These are phyloP conservation scores for Rotaria magnacalcarata DNA, from an alignment of 2,888 invertebrate species.

Conservation along the genomic window DNA sequence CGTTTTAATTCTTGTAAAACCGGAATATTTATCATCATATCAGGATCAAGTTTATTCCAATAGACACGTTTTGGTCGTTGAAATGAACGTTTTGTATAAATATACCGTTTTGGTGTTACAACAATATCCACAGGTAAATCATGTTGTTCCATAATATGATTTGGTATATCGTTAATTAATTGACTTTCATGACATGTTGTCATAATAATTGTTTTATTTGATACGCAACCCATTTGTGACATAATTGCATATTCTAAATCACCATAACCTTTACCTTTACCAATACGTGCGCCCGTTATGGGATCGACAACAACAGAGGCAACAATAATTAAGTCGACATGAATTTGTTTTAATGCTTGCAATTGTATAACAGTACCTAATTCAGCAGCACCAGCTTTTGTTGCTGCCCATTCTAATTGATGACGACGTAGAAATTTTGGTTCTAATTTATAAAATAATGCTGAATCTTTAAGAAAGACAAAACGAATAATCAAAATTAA, in stretches of 20 bases:
- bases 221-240: constrained; percentile 32
- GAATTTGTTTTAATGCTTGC: constrained; percentile 33
- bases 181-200: constrained; percentile 45
- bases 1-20: constrained; percentile 33
- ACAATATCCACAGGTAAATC: constrained; percentile 42
- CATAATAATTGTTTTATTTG: background rate
- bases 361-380: constrained; percentile 37
- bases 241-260: constrained; percentile 45
- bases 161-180: constrained; percentile 36
- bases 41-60: constrained; percentile 34
- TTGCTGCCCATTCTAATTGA: constrained; percentile 34
- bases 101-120: constrained; percentile 43
- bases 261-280: constrained; percentile 44
- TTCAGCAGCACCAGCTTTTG: constrained; percentile 40
- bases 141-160: constrained; percentile 31
- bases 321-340: constrained; percentile 41
- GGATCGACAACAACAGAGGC: constrained; percentile 42
- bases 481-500: background rate
- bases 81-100: constrained; percentile 34
- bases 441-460: constrained; percentile 35
- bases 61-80: constrained; percentile 36
- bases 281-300: constrained; percentile 41
- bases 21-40: background rate
- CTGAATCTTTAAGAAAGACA: background rate
- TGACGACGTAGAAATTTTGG: constrained; percentile 13